Base-by-base conservation (phyloP, 2,113 vertebrate species). In the Calonectris borealis region DNA sequence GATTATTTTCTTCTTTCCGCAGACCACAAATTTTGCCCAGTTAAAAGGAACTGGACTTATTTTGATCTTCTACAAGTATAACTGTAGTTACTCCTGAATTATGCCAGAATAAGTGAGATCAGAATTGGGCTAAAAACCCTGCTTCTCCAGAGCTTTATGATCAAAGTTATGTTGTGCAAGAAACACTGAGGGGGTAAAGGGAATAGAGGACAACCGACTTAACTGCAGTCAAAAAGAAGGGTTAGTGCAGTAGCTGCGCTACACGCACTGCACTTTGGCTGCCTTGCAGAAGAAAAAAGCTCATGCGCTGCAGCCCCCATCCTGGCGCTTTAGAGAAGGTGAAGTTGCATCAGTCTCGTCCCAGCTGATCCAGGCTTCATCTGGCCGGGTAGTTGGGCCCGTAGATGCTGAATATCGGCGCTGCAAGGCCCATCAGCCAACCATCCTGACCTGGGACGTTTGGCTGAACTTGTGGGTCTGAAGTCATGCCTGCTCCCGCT, bases 401-500 rank as follows among this genome's bases (percentile, higher is more conserved):
- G 1, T n/a, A 46, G 29, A 64, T 88, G 48, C 32, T 62, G 62
- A 82, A 88, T 75, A 24, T 51, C 5, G 4, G 51, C 10, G 14
- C 40, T n/a, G 57, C 61, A 26, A 70, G 22, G 32, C n/a, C 34
- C 52, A 22, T 55, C 26, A 31, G 27, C 52, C 51, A 46, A 55
- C 32, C 0, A 0, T 68, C 73, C 58, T 65, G 52, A 72, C 66
- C 49, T 29, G 34, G 68, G 31, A n/a, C 0, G 0, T 82, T 60
- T 83, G 75, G 62, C 62, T 94, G 78, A 48, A 79, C 66, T 42
- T 57, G 24, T 49, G 62, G 42, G 38, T 75, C 70, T 69, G 90
- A 82, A 66, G 62, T 72, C 3, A 4, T 11, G 40, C 76, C 75
- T 38, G 49, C 17, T 71, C 12, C 73, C 0, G 0, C n/a, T 36